These are phyloP conservation scores for Psittacula cyanocephala DNA, from an alignment of 2,113 vertebrate species.

Conservation along the genomic window DNA sequence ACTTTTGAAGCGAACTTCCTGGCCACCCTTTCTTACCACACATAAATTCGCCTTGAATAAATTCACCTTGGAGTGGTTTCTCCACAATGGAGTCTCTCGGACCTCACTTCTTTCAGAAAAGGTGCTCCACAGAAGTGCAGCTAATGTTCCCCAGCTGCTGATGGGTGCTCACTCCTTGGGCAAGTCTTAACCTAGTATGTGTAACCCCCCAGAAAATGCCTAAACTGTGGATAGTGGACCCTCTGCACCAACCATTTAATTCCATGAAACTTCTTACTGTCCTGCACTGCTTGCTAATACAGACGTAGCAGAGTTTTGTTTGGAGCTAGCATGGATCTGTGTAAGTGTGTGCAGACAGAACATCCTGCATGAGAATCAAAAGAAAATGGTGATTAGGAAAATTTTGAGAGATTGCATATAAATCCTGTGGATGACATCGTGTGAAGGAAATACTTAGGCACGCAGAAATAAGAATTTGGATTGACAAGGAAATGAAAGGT, in stretches of 20 bases:
- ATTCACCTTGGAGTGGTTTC: not conserved
- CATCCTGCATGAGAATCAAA: not conserved
- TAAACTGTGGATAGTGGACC: not conserved
- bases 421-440: not conserved
- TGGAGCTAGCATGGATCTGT: not conserved
- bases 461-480: not conserved
- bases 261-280: not conserved
- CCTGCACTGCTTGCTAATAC: not conserved
- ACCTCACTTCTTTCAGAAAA: not conserved
- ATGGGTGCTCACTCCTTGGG: not conserved
- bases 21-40: not conserved
- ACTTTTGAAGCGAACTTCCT: not conserved
- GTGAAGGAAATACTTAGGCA: not conserved
- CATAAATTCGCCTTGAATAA: not conserved
- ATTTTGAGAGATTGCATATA: not conserved
- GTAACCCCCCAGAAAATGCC: not conserved
- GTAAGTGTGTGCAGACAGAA: not conserved
- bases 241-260: not conserved
- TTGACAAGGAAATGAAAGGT: not conserved
- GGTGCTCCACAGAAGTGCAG: not conserved
- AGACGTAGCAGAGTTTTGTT: not conserved
- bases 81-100: not conserved
- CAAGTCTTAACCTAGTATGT: not conserved
- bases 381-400: not conserved
- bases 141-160: not conserved